phyloP scores from a whole-genome alignment of 2,113 vertebrate genomes.

The Acrocephalus kingi region DNA sequence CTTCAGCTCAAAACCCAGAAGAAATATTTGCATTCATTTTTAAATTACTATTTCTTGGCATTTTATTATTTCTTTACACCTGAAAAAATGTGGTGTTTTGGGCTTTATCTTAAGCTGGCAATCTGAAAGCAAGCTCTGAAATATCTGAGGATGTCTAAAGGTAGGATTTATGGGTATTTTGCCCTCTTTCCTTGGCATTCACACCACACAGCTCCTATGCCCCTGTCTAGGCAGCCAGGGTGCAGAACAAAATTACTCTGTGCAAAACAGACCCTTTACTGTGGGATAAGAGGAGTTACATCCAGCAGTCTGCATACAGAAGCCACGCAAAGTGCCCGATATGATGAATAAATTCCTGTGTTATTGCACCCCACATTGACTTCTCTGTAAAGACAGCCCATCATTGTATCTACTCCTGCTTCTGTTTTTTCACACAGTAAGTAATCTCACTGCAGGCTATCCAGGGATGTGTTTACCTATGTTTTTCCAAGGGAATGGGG shows the following conservation, averaged over 20 bases:
- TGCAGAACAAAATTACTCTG: background rate
- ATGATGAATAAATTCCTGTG: background rate
- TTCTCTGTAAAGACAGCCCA: background rate
- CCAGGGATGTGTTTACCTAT: background rate
- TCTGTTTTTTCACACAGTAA: background rate
- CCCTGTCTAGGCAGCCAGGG: background rate
- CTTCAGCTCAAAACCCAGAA: background rate
- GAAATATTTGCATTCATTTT: background rate
- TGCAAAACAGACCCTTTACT: background rate
- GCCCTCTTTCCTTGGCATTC: background rate
- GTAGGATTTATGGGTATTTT: background rate
- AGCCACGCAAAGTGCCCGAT: background rate
- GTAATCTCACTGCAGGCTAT: background rate
- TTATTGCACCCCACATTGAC: background rate
- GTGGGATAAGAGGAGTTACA: background rate
- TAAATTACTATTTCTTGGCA: background rate
- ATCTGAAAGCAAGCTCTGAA: conserved; percentile 1
- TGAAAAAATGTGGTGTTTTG: background rate
- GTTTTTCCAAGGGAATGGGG: background rate
- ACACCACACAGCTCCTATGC: background rate
- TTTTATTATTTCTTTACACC: background rate
- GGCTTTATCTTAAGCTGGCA: conserved; percentile 11
- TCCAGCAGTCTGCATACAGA: background rate
- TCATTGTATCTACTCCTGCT: background rate
- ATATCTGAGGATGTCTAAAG: background rate